These are phyloP conservation scores for Sylvia atricapilla DNA, from an alignment of 2,113 vertebrate species.

Conservation along the genomic window DNA sequence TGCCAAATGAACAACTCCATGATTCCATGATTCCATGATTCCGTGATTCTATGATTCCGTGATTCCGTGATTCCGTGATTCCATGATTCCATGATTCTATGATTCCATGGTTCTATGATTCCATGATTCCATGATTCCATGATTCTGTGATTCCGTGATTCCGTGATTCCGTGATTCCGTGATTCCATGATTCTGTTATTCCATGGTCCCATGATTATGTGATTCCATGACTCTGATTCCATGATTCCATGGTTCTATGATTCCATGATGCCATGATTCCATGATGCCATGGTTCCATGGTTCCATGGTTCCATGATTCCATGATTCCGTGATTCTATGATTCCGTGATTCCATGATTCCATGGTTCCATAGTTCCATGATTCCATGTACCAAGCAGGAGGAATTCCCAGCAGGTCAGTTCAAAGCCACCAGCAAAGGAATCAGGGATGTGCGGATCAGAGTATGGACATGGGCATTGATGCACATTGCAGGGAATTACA, in stretches of 20 bases:
- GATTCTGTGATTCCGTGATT: background rate
- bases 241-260: background rate
- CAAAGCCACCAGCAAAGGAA: background rate
- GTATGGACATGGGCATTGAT: no score
- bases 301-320: background rate
- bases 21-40: background rate
- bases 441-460: no score
- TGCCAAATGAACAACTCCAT: background rate
- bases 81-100: background rate
- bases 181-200: background rate
- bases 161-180: background rate
- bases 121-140: background rate
- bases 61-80: background rate
- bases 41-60: background rate
- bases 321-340: background rate
- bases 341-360: background rate
- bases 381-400: background rate
- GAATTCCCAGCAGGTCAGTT: background rate
- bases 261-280: background rate
- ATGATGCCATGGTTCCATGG: background rate
- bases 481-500: background rate
- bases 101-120: background rate
- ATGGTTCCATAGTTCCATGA: background rate
- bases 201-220: no score
- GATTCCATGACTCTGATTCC: background rate